Evolutionary conservation across 2,888 invertebrate species (phyloP), one percentile per base, ranked within the genome.

Genomic region (Anodontia alba): DNA sequence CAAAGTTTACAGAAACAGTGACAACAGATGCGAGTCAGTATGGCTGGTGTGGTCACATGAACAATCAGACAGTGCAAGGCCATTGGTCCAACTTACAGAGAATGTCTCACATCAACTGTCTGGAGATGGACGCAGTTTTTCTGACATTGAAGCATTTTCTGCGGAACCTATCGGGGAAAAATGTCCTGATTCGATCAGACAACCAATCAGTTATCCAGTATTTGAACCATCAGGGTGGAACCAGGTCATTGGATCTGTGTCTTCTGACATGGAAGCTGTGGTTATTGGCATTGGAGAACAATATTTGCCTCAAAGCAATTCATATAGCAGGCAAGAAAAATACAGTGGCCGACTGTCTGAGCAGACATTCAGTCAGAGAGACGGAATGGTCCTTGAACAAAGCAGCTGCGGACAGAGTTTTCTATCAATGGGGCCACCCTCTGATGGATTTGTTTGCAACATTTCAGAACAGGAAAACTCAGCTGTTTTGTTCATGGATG

Each of bases 341-440:
- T 70, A n/a, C 70, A 31, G 5, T 77, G 42, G 81, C 76, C 57
- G 81, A 81, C 33, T 20, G 17, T 3, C 62, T 77, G 51, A 70
- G 70, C 33, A 46, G 81, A 20, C 17, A 62, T 5, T 20, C 7
- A 33, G 23, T 80, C 17, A 38, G 69, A 20, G 17, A 26, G 20
- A 71, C 76, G 23, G 80, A 76, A 49, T 80, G 76, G 80, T 33
- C 43, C 26, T 46, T 80, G 54, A 72, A 76, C 57, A 70, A 43
- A 26, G 7, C 51, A 57, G 73, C 73, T 17, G 76, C 76, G 26
- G 43, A 42, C 38, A 57, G 68, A 57, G 62, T 77, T 43, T 77
- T 81, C 38, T 23, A n/a, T 1, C 31, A 29, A 12, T 81, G 76
- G 81, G 77, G 81, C 12, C 29, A 23, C 12, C 77, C 77, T 7